Percentiles rank a stretch among this genome's conserved stretches.
Evolutionary conservation across 2,113 vertebrate genomes (phyloP).

Genomic region (Anthoscopus minutus): DNA sequence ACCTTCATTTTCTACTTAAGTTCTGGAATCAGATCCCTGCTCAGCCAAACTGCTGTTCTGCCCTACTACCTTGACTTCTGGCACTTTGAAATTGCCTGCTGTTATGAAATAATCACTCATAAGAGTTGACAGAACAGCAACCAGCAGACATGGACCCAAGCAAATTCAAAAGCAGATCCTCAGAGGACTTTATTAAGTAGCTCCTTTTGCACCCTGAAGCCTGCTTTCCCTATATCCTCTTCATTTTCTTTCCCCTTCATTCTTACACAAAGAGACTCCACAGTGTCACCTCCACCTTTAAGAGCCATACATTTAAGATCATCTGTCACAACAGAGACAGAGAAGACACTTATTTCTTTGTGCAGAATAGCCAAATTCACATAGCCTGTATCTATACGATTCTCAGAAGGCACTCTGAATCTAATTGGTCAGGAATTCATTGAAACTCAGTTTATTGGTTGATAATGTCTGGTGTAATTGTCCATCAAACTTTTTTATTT

Average conservation of each 20-base stretch:
- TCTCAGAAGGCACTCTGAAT: no score
- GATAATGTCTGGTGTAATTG: no score
- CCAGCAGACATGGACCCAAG: neutral
- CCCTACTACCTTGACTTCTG: neutral
- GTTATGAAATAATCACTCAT: neutral
- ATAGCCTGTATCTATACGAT: no score
- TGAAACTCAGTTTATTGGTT: no score
- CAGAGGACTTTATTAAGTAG: neutral
- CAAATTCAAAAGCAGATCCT: neutral
- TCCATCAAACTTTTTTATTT: no score
- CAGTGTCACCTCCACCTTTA: rapidly evolving
- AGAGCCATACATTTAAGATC: neutral
- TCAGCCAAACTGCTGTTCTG: neutral
- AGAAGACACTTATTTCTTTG: no score
- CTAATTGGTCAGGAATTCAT: no score
- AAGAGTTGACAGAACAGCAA: neutral
- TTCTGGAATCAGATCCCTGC: neutral
- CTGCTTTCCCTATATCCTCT: rapidly evolving
- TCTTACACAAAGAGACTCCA: neutral
- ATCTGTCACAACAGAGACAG: no score
- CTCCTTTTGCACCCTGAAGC: neutral
- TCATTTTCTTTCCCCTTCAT: neutral
- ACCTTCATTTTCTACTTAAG: neutral
- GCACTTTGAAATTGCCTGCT: neutral
- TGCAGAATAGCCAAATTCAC: no score